Evolutionary conservation across 2,113 vertebrate species (phyloP), one percentile per base, ranked within the genome.

Genomic region (Haplochromis vanheusdeni): DNA sequence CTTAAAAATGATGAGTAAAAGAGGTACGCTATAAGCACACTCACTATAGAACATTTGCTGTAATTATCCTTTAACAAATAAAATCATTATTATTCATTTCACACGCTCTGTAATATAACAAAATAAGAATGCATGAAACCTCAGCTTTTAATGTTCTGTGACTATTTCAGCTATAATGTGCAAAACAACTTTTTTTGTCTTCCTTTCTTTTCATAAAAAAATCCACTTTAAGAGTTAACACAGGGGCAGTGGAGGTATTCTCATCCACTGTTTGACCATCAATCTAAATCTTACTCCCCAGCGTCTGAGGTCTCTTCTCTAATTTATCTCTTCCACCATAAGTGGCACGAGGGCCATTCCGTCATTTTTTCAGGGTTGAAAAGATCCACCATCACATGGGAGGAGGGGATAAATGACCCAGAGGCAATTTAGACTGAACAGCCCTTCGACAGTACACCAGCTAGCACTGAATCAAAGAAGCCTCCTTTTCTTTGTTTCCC

Each of bases 341-440:
- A 58, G 83, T 84, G 79, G 47, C 58, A 79, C 10, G 2, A 4
- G 60, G 73, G 79, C 80, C 85, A 84, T 80, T 62, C 55, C 6
- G 79, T 89, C 83, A 90, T 92, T 85, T 90, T 73, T 83, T 79
- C 80, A 33, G 52, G 82, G 88, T 85, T 89, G 89, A 89, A 90
- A 91, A 92, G 91, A 84, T 89, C 84, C 68, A 33, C 84, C 86
- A 89, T 89, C 89, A 90, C 85, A 85, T 52, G 35, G 68, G 37
- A 75, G 26, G 89, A 80, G 81, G 68, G 86, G 80, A 84, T 75
- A 82, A 87, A 87, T 85, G 89, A 79, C 87, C 81, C 79, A 55
- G 65, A 77, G 90, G 83, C 85, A 89, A 94, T 92, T 90, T 92
- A 83, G 77, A 87, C 87, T 83, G 62, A 90, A 87, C 87, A 87